Percentiles rank a stretch among this genome's conserved stretches.
Evolutionary conservation across 2,113 vertebrate genomes (phyloP).

Genomic region (Deroptyus accipitrinus): DNA sequence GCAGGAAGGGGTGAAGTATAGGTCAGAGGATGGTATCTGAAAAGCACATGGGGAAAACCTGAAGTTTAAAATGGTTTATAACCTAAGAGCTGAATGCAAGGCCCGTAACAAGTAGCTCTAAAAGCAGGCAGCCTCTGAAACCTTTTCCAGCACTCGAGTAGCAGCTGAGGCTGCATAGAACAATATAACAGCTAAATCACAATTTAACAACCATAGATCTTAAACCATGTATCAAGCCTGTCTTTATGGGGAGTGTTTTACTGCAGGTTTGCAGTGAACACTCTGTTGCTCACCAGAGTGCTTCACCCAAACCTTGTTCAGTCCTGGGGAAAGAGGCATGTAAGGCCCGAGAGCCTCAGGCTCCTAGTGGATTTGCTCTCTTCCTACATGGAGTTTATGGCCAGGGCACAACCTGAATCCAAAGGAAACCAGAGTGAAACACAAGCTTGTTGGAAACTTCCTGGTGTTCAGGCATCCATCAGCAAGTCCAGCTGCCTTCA

Average conservation of each 20-base stretch:
- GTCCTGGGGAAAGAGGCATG: not conserved
- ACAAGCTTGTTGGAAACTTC: not conserved
- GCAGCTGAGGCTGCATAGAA: not conserved
- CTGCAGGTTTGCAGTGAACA: not conserved
- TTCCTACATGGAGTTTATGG: not conserved
- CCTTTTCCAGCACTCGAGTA: not conserved
- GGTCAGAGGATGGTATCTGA: not conserved
- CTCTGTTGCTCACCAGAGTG: not conserved
- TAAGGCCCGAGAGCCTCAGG: fast-evolving
- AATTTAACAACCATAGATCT: not conserved
- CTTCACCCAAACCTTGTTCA: not conserved
- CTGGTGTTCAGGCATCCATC: not conserved
- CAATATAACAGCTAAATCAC: not conserved
- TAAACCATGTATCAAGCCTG: not conserved
- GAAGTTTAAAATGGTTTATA: not conserved
- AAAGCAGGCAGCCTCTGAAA: not conserved
- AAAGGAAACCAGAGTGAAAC: not conserved
- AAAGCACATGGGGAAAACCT: not conserved
- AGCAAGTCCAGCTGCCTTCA: not conserved
- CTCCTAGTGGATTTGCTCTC: not conserved
- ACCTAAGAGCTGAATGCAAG: not conserved
- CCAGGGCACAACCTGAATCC: not conserved
- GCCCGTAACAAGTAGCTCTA: not conserved
- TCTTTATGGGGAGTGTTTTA: not conserved
- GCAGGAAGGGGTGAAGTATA: not conserved